phyloP scores from a whole-genome alignment of 2,888 invertebrate species.

The Anodontia alba region DNA sequence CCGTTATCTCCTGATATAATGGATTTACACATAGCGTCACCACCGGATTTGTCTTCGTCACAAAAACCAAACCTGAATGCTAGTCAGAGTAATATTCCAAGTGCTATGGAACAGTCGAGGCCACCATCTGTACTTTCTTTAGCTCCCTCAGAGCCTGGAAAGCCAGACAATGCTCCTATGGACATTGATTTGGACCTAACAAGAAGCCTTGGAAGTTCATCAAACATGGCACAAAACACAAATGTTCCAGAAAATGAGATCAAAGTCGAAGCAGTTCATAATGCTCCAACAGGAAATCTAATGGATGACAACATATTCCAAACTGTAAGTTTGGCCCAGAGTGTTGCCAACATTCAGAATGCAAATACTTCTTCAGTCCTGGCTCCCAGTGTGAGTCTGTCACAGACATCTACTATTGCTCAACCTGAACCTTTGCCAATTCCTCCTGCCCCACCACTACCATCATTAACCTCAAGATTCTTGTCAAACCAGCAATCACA shows the following conservation, averaged over 20 bases:
- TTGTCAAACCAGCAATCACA: constrained; percentile 63
- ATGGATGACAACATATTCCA: neutral
- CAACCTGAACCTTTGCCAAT: constrained; percentile 26
- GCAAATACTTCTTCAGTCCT: neutral
- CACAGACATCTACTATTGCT: neutral
- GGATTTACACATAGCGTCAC: constrained; percentile 71
- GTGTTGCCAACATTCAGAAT: neutral
- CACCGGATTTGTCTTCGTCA: constrained; percentile 54
- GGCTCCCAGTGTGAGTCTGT: neutral
- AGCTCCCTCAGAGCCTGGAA: constrained; percentile 61
- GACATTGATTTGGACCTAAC: constrained; percentile 59
- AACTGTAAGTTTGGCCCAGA: neutral
- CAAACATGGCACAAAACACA: neutral
- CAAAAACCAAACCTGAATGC: constrained; percentile 34
- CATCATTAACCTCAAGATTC: constrained; percentile 9
- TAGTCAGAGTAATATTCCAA: constrained; percentile 53
- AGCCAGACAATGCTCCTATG: constrained; percentile 59
- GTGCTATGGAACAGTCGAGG: constrained; percentile 78
- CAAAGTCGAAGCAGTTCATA: neutral
- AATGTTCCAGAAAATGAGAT: constrained; percentile 5
- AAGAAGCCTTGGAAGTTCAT: constrained; percentile 24
- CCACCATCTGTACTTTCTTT: constrained; percentile 81
- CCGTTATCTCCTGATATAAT: constrained; percentile 81
- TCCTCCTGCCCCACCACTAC: constrained; percentile 19
- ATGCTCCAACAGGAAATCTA: too few relatives aligned